Evolutionary conservation across 2,113 vertebrate species (phyloP), one percentile per base, ranked within the genome.

Genomic region (Propithecus coquereli): DNA sequence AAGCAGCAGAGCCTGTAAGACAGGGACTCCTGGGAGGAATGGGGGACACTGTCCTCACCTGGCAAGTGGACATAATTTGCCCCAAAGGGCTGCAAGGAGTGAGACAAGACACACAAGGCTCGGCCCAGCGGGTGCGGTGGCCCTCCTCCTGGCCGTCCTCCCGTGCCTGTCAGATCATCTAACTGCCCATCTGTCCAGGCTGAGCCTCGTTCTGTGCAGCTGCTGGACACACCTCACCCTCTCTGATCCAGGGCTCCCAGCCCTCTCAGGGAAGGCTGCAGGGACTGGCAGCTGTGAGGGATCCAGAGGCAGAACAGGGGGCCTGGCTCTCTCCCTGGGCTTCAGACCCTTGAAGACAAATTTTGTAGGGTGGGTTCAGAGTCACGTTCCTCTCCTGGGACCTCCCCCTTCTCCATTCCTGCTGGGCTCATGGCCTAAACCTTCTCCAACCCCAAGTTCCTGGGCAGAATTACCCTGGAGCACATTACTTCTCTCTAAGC

Each of bases 121-220:
- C 37, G 2, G 71, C 63, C 3, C 14, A 18, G 37, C 11, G 4
- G 1, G 4, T 30, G 79, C 2, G 0, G 57, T 52, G 0, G 0
- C 10, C 27, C 34, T 86, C 68, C 54, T 71, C 43, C 45, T 32
- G 65, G 37, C 37, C 59, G 23, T 7, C 37, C n/a, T 30, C n/a
- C 32, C 8, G 5, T 30, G 50, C 65, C 52, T 47, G 12, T 52
- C 0, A 1, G 27, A 13, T 40, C 54, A 17, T 8, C 66, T 37
- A 13, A 50, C 30, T 0, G 1, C 20, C 22, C 40, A 4, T 40
- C 43, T 45, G 22, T 63, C 47, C 80, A 8, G 40, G 84, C 4
- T 23, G 83, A 50, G 27, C 14, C 11, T 5, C 7, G 3, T 22
- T 50, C 90, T 47, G 32, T 18, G 57, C 17, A 59, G 76, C 68